Evolutionary conservation across 2,113 vertebrate species (phyloP).

Genomic region (Macquaria ambigua): DNA sequence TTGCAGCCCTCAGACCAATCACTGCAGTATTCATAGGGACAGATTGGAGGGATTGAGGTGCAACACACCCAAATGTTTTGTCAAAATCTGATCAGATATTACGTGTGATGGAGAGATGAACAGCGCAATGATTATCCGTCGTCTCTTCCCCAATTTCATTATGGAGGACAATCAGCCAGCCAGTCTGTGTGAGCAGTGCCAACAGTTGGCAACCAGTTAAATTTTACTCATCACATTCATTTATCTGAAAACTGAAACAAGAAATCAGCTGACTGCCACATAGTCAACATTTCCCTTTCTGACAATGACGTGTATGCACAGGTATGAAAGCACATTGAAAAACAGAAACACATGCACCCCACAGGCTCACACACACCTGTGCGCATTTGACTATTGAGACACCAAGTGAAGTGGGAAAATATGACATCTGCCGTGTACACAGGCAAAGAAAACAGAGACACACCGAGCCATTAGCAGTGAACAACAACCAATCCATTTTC

Average conservation of each 20-base stretch:
- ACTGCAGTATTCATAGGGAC: conserved; percentile 20
- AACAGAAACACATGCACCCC: neutral
- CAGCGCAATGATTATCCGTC: conserved; percentile 3
- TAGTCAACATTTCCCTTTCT: conserved; percentile 9
- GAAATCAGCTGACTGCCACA: neutral
- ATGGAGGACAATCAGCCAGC: neutral
- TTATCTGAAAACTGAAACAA: neutral
- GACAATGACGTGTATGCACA: neutral
- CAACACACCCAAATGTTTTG: neutral
- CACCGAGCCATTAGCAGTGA: conserved; percentile 56
- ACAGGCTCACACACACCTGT: conserved; percentile 20
- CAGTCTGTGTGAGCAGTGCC: conserved; percentile 6
- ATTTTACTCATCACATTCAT: conserved; percentile 12
- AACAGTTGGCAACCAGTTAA: conserved; percentile 11
- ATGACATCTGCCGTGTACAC: conserved; percentile 56
- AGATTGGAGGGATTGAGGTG: conserved; percentile 39
- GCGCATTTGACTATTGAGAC: conserved; percentile 36
- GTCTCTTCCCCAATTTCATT: conserved; percentile 6
- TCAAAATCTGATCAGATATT: conserved; percentile 8
- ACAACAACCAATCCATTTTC: conserved; percentile 65
- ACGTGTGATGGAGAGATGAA: conserved; percentile 27
- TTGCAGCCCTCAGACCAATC: neutral
- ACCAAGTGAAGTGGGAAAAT: conserved; percentile 34
- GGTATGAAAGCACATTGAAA: neutral
- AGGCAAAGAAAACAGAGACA: conserved; percentile 57